Evolutionary conservation across 2,113 vertebrate species (phyloP).

Genomic region (Mystacornis crossleyi): DNA sequence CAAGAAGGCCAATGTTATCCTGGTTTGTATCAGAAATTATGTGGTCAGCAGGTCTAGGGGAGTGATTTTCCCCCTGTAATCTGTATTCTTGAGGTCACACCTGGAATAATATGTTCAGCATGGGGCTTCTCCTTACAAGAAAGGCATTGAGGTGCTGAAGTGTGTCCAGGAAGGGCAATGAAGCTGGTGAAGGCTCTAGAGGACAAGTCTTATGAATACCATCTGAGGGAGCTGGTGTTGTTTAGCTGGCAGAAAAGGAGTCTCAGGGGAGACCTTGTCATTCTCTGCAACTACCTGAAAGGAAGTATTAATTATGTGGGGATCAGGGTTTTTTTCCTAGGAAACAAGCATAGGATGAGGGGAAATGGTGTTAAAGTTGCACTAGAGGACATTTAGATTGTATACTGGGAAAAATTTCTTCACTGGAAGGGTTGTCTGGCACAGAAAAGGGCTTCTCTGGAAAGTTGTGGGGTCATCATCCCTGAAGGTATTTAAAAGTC

Average conservation of each 20-base stretch:
- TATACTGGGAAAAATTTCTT: neutral
- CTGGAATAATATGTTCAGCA: neutral
- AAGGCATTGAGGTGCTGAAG: neutral
- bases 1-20: neutral
- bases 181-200: neutral
- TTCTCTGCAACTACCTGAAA: neutral
- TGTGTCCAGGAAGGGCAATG: fast-evolving
- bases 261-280: fast-evolving
- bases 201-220: neutral
- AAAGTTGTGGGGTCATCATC: too few relatives aligned
- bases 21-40: neutral
- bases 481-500: neutral
- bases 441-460: neutral
- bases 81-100: fast-evolving
- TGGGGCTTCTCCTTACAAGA: neutral
- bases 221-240: neutral
- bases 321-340: neutral
- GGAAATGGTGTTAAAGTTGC: neutral
- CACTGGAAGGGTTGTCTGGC: fast-evolving
- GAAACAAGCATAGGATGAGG: neutral
- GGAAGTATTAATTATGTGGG: neutral
- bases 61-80: fast-evolving
- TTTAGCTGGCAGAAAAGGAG: neutral
- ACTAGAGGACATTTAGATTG: neutral
- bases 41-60: neutral